Base-by-base conservation (phyloP, 2,888 invertebrate species). In the Parnassius glacialis region DNA sequence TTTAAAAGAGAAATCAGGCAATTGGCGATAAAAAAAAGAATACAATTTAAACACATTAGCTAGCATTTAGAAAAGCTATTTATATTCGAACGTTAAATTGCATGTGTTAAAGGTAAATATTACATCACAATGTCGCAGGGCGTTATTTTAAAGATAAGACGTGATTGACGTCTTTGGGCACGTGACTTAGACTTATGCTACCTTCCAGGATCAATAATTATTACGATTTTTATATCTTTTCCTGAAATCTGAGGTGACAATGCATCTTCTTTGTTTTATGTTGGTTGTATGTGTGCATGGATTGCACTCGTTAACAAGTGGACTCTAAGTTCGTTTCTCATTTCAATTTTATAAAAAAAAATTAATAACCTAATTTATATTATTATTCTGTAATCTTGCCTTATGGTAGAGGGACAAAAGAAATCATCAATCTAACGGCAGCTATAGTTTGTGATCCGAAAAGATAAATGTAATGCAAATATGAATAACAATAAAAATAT, bases 81-180 rank as follows among this genome's bases (percentile, higher is more conserved):
- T 61, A 47, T 61, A 61, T 61, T 42, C 57, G 42, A 52, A 56
- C 52, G 50, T 51, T 61, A 61, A 57, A 34, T 25, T 44, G 50
- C 55, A 13, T 9, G 47, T 20, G 53, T 60, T 51, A 34, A 51
- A 52, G 48, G 16, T 53, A 57, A 52, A 61, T 44, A 54, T 62
- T 58, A 50, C 58, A 34, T 62, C 50, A 58, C 48, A 25, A 25
- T 9, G 16, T 16, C 20, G 9, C 45, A 44, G 12, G 51, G 41
- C 16, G 54, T 54, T 51, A 54, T 54, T 51, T 57, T 34, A 54
- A 54, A 54, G 57, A 57, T 50, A 48, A 53, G 47, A 61, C 52
- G 53, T 52, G 61, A 34, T 54, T 50, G 54, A 58, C 53, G 34
- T 45, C n/a, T 53, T n/a, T 7, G 25, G 58, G 51, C 62, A 62